Evolutionary conservation across 2,113 vertebrate genomes (phyloP), one percentile per base, ranked within the genome.

Genomic region (Marcusenius ussheri): DNA sequence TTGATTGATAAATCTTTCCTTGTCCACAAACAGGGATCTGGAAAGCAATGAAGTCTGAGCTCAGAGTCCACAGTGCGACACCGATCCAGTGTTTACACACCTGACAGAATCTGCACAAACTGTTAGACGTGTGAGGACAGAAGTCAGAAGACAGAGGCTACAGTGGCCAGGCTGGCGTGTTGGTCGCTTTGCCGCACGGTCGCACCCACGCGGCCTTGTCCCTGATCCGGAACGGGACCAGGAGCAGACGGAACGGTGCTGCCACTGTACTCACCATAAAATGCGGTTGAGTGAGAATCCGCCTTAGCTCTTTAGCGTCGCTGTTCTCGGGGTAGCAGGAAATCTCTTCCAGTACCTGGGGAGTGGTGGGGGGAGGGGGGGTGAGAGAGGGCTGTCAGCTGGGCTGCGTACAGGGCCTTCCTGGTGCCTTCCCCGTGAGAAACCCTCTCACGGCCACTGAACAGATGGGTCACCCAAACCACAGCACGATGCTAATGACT

Each of bases 251-350:
- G 8, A 66, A 27, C n/a, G 58, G 24, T n/a, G 21, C 24, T 0
- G 24, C 8, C 58, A 11, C n/a, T 0, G 27, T 53, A 95, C 96
- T 97, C 95, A 99, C 98, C 98, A 99, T 99, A 96, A 99, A 99
- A 97, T 99, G 98, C 91, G 98, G 98, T 96, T 99, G 98, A 91
- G 97, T 99, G 95, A 99, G 96, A 95, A 99, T 98, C 95, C 98
- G 96, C 92, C 98, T 96, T 92, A 99, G 96, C 91, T 99, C 98
- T 93, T 99, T 99, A 93, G 96, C 97, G 92, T 99, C 98, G 94
- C 94, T 97, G 94, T 99, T 99, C 93, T 99, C 98, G 91, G 97
- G 96, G 96, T 98, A 99, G 96, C 98, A 98, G 92, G 98, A 98
- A 96, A 99, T 98, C 96, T 99, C 98, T 96, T 99, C 98, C 95